Base-by-base conservation (phyloP, 2,888 invertebrate species). In the Brachypalpus laphriformis region DNA sequence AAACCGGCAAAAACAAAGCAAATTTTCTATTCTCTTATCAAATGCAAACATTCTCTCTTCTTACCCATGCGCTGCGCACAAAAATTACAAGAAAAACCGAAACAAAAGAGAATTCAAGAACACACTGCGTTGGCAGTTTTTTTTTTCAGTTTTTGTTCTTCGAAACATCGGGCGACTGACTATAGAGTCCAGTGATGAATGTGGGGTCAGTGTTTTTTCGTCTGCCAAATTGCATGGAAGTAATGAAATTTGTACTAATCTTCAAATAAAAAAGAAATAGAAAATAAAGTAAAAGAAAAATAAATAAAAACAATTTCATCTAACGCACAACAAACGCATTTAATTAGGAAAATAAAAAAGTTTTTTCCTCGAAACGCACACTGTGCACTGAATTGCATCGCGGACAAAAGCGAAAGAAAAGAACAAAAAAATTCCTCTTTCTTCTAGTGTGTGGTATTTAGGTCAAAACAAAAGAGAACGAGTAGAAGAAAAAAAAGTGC, bases 171-270 rank as follows among this genome's bases (percentile, higher is more conserved):
- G 7, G n/a, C 51, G 25, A 68, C 51, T 31, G 25, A 68, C 42
- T 31, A 51, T 20, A 8, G 31, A 66, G 72, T 51, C 47, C 76
- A 72, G 54, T 40, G 37, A 63, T 40, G 56, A 47, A 63, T 42
- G 34, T 20, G 37, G 45, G 76, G 57, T 70, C 82, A 83, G 82
- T 83, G 66, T 68, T 83, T 83, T 74, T 78, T 83, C 61, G 78
- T 56, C 77, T 72, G 59, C 59, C 78, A 77, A 63, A 25, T 65
- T 22, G 78, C 61, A n/a, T 74, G 63, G 11, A 25, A 16, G 31
- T 25, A 25, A 16, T 25, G 59, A 4, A 6, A 16, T 22, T 1
- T 20, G 47, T 34, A 18, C 37, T 54, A 14, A 28, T 49, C 18
- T 28, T 28, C 5, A 51, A 54, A 42, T 8, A 47, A 20, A 70